A percentile compares a stretch with the other conserved stretches of the same genome.
Evolutionary conservation across 2,888 invertebrate species (phyloP).

Genomic region (Bugulina stolonifera): DNA sequence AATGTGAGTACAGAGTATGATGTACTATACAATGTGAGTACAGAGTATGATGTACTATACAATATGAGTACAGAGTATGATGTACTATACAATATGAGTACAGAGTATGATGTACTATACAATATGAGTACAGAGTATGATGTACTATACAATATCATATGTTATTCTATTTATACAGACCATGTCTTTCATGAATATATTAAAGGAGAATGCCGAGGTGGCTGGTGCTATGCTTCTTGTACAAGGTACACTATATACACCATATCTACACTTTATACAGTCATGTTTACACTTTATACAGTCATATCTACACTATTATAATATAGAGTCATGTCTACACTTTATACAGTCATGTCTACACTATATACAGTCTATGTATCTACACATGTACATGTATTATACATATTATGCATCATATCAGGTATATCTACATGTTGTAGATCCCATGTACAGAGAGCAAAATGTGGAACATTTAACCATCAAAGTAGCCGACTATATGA

Average conservation of each 20-base stretch:
- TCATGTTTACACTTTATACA: neutral
- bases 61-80: too few species aligned
- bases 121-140: too few species aligned
- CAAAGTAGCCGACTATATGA: slow-evolving; percentile 50
- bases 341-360: neutral
- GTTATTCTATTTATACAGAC: too few species aligned
- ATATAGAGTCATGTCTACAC: neutral
- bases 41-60: too few species aligned
- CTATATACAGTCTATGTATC: neutral
- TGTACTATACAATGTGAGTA: too few species aligned
- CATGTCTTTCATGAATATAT: slow-evolving; percentile 76
- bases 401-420: neutral
- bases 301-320: too few species aligned
- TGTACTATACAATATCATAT: too few species aligned
- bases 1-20: too few species aligned
- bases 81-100: too few species aligned
- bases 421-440: neutral
- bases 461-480: slow-evolving; percentile 40
- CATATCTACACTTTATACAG: neutral
- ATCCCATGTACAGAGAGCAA: slow-evolving; percentile 36
- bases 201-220: slow-evolving; percentile 56
- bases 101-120: too few species aligned
- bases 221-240: slow-evolving; percentile 51
- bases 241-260: slow-evolving; percentile 44
- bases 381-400: neutral